A percentile compares a stretch with the other conserved stretches of the same genome.
phyloP scores from a whole-genome alignment of 2,113 vertebrate species.

The Fukomys damarensis region DNA sequence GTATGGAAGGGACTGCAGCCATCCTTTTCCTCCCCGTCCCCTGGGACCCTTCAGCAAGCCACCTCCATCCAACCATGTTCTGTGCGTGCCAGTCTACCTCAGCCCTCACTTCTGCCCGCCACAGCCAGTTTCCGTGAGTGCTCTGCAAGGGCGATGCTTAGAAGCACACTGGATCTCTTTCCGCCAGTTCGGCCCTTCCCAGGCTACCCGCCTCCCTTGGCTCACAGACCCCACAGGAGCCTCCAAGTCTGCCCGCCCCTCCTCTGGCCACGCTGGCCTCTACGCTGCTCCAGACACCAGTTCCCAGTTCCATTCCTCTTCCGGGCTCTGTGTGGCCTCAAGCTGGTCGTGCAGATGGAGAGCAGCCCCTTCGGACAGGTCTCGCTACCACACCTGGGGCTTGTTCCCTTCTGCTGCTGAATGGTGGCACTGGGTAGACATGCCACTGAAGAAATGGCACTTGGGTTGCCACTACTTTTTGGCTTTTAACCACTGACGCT shows the following conservation, averaged over 20 bases:
- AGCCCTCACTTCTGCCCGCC: neutral
- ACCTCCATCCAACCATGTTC: neutral
- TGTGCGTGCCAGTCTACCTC: neutral
- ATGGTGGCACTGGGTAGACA: neutral
- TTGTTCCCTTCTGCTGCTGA: neutral
- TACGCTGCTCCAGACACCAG: no score
- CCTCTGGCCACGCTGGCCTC: neutral
- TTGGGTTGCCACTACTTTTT: neutral
- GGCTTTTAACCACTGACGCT: neutral
- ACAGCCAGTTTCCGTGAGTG: neutral
- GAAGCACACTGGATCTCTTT: neutral
- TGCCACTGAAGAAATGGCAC: no score
- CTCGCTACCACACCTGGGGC: neutral
- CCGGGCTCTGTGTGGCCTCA: fast-evolving
- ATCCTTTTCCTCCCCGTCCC: neutral
- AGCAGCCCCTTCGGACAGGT: neutral
- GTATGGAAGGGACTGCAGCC: no score
- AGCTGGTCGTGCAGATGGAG: neutral
- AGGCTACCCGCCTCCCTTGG: neutral
- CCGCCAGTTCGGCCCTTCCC: neutral
- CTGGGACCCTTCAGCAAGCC: neutral
- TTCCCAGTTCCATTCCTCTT: neutral
- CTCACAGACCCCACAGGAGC: neutral
- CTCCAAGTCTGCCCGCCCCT: no score
- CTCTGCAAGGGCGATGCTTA: no score